These are phyloP conservation scores for Lophura nycthemera DNA, from an alignment of 2,113 vertebrate species.

Conservation along the genomic window DNA sequence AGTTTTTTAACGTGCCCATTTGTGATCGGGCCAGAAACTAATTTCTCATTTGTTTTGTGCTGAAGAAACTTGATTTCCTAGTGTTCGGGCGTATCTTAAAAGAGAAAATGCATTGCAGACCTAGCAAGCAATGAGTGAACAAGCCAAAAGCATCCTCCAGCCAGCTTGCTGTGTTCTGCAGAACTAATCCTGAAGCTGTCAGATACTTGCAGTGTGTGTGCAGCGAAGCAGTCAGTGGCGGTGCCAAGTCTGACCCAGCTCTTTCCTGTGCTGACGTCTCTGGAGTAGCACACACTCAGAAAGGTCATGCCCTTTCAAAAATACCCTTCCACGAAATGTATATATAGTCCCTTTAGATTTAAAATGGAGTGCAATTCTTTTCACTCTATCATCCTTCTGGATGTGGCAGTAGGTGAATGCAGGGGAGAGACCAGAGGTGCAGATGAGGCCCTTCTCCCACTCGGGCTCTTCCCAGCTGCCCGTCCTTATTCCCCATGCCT, in stretches of 20 bases:
- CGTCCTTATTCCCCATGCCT: not conserved
- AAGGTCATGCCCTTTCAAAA: not conserved
- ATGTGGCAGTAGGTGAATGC: too few relatives aligned
- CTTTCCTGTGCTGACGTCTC: fast-evolving
- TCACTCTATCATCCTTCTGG: not conserved
- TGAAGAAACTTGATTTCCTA: not conserved
- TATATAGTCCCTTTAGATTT: not conserved
- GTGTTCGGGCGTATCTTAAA: not conserved
- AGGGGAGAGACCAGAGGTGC: not conserved
- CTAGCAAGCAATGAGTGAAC: not conserved
- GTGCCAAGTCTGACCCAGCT: not conserved
- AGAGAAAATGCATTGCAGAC: not conserved
- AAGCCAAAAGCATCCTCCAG: not conserved
- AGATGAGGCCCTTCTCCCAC: not conserved
- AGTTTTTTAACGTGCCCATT: not conserved
- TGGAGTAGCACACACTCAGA: not conserved
- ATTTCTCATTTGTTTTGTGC: not conserved
- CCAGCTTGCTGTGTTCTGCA: fast-evolving
- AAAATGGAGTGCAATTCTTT: not conserved
- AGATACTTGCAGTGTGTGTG: not conserved
- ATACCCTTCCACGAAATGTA: not conserved
- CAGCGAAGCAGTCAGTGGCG: not conserved
- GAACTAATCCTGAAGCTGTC: not conserved
- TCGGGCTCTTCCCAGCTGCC: not conserved
- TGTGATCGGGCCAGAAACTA: not conserved